Evolutionary conservation across 2,888 invertebrate species (phyloP), one percentile per base, ranked within the genome.

Genomic region (Tanytarsus gracilentus): DNA sequence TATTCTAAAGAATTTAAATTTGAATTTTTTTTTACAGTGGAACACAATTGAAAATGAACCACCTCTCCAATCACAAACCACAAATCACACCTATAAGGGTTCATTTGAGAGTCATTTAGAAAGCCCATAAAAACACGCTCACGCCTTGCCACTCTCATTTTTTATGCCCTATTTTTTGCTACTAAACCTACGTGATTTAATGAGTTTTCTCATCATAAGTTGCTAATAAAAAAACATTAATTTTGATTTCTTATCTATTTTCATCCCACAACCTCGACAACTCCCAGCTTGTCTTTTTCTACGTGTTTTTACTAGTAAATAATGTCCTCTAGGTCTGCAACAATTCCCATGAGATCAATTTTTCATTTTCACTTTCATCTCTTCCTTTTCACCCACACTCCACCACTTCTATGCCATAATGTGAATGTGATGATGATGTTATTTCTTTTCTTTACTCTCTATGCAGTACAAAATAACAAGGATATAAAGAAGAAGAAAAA

Each of bases 351-450:
- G 58, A 21, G 58, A 48, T 29, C 30, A 44, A 58, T 58, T 48
- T 58, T 58, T 58, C 58, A 48, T 58, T 56, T 56, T 56, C 39
- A 56, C 55, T 56, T 56, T 56, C 58, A 30, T 44, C 58, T 44
- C 21, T 21, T 23, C 1, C 11, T 18, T 21, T 44, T 18, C n/a
- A n/a, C n/a, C n/a, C n/a, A n/a, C n/a, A n/a, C n/a, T n/a, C n/a
- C n/a, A n/a, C n/a, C n/a, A n/a, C n/a, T n/a, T n/a, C n/a, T n/a
- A n/a, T n/a, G n/a, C n/a, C n/a, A n/a, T n/a, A n/a, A n/a, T n/a
- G n/a, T n/a, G n/a, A n/a, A n/a, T n/a, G n/a, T n/a, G n/a, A n/a
- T n/a, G n/a, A n/a, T n/a, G n/a, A n/a, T n/a, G n/a, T n/a, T n/a
- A n/a, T n/a, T n/a, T n/a, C n/a, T n/a, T n/a, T n/a, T n/a, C n/a